Conservation (phyloP, 2,888 invertebrate species). For the Leptopilina syphax region DNA sequence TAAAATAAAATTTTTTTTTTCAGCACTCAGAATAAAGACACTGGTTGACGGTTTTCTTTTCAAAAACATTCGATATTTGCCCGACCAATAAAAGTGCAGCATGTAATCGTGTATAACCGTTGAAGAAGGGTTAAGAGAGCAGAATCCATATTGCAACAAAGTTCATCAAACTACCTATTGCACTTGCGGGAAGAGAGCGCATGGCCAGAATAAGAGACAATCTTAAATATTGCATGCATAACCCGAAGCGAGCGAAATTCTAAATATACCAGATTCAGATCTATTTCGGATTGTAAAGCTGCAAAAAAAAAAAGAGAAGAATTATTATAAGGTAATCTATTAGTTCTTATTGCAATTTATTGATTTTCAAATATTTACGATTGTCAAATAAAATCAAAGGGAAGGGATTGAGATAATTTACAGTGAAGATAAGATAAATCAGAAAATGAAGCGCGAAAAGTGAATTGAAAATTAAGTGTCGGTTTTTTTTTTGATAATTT, state of each 20-base stretch:
- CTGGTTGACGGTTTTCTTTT: background rate
- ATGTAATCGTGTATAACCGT: background rate
- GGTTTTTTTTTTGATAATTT: background rate
- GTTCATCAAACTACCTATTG: constrained; percentile 16
- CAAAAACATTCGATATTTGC: background rate
- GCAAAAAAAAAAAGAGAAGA: background rate
- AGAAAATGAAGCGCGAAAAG: constrained; percentile 32
- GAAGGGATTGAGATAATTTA: background rate
- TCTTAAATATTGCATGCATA: constrained; percentile 36
- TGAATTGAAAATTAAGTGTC: background rate
- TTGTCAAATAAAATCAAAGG: background rate
- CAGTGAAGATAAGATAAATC: constrained; percentile 27
- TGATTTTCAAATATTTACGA: constrained; percentile 9
- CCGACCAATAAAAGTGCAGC: background rate
- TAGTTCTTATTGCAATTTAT: background rate
- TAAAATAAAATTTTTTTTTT: too few relatives aligned
- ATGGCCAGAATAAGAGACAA: constrained; percentile 28
- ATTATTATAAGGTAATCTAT: background rate
- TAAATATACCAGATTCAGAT: constrained; percentile 31
- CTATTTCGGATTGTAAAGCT: constrained; percentile 15
- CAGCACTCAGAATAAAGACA: too few relatives aligned
- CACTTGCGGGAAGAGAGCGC: constrained; percentile 22
- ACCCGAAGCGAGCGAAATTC: constrained; percentile 26
- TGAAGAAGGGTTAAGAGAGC: background rate
- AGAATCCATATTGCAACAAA: constrained; percentile 8